A percentile compares a stretch with the other conserved stretches of the same genome.
Conservation (phyloP, 2,113 vertebrate genomes). For the Nerophis ophidion region DNA sequence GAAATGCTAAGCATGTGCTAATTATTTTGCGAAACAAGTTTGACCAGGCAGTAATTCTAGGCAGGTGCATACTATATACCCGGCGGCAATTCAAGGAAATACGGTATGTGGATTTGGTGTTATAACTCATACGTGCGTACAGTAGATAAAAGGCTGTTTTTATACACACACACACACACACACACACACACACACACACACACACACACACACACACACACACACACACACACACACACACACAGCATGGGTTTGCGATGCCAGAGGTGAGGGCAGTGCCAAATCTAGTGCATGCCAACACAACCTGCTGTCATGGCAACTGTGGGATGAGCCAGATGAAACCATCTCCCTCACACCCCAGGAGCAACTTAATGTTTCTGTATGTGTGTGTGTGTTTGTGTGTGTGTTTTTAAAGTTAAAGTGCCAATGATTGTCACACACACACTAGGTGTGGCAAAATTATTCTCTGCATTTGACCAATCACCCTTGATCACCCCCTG, state of each 20-base stretch:
- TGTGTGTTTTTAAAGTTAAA: too few species aligned
- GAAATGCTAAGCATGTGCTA: too few species aligned
- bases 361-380: conserved; percentile 7
- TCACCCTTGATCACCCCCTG: too few species aligned
- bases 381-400: conserved; percentile 18
- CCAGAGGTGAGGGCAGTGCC: conserved; percentile 72
- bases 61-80: too few species aligned
- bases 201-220: background rate
- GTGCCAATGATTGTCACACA: too few species aligned
- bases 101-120: background rate
- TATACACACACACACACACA: background rate
- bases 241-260: conserved; percentile 58
- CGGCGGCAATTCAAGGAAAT: too few species aligned
- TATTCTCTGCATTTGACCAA: too few species aligned
- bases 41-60: too few species aligned
- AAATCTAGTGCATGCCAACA: conserved; percentile 68
- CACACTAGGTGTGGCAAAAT: too few species aligned
- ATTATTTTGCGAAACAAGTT: too few species aligned
- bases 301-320: conserved; percentile 74
- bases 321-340: conserved; percentile 64
- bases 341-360: conserved; percentile 15
- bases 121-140: background rate
- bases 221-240: conserved; percentile 33
- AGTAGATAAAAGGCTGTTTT: background rate
- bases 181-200: background rate